Evolutionary conservation across 2,113 vertebrate species (phyloP), one percentile per base, ranked within the genome.

Genomic region (Syngnathus scovelli): DNA sequence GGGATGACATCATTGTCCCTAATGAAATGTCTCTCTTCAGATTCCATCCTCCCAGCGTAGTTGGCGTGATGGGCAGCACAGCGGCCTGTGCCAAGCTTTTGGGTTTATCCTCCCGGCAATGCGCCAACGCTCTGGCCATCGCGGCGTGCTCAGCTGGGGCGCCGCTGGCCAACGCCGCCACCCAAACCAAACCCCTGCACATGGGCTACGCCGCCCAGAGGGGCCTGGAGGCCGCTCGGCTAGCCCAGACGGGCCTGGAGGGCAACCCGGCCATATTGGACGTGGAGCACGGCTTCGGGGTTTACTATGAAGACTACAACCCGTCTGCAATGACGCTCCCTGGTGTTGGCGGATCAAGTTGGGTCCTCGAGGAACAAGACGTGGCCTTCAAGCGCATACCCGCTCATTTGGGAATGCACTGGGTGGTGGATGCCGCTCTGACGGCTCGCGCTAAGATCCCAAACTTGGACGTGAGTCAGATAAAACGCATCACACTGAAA

Each of bases 131-230:
- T 43, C 86, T 98, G 85, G 95, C 95, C 1, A 91, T 98, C 1
- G 94, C 96, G 9, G 93, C 93, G 1, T 98, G 95, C 55, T 94
- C 93, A 1, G 93, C 94, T 0, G 95, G 95, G 19, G 94, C 95
- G 0, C 95, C 95, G 0, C 76, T 98, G 77, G 96, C 95, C 68
- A 98, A 98, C 0, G 93, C 95, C 13, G 95, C 94, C 74, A 98
- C 95, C 18, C 93, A 94, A 75, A 95, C 94, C 5, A 98, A 98
- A 80, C 95, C 95, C 38, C 92, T 98, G 2, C 96, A 98, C 0
- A 23, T 94, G 1, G 95, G 94, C 60, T 96, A 96, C 0, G 95
- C 95, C 13, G 89, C 92, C 59, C 90, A 90, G 16, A 85, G 90
- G 0, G 95, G 96, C 15, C 71, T 95, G 62, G 95, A 98, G 86